Evolutionary conservation across 2,113 vertebrate species (phyloP).

Genomic region (Saccopteryx leptura): DNA sequence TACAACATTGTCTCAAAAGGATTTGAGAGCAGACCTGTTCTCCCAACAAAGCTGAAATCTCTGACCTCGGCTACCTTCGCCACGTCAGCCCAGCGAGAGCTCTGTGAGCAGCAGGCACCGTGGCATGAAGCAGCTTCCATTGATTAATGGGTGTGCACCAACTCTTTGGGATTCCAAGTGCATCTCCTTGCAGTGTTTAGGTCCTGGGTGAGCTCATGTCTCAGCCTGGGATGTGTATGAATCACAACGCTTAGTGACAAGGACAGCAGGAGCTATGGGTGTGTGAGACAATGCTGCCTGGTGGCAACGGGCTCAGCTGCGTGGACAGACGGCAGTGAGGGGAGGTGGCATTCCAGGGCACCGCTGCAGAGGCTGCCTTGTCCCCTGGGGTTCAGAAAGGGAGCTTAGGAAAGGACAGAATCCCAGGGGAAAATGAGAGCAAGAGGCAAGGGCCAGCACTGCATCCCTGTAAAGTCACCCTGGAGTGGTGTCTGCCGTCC

Average conservation of each 20-base stretch:
- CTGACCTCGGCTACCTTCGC: not conserved
- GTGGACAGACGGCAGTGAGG: fast-evolving
- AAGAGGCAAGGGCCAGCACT: fast-evolving
- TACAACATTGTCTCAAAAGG: fast-evolving
- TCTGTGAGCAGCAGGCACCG: fast-evolving
- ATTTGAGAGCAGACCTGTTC: fast-evolving
- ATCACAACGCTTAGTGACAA: not conserved
- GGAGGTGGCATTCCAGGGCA: fast-evolving
- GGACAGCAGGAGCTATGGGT: not conserved
- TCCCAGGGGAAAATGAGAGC: fast-evolving
- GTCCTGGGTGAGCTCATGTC: not conserved
- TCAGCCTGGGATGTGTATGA: fast-evolving
- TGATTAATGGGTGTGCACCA: fast-evolving
- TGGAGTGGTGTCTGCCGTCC: fast-evolving
- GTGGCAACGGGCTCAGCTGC: not conserved
- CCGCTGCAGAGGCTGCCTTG: fast-evolving
- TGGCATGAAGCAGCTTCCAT: fast-evolving
- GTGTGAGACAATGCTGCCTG: fast-evolving
- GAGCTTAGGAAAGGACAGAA: not conserved
- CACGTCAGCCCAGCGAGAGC: not conserved
- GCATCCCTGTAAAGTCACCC: fast-evolving
- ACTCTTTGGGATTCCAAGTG: not conserved
- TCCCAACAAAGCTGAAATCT: not conserved
- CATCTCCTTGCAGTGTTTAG: not conserved
- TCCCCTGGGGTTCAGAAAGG: not conserved